Conservation (phyloP, 2,797 vertebrate species). For the Sebastolobus altivelis region DNA sequence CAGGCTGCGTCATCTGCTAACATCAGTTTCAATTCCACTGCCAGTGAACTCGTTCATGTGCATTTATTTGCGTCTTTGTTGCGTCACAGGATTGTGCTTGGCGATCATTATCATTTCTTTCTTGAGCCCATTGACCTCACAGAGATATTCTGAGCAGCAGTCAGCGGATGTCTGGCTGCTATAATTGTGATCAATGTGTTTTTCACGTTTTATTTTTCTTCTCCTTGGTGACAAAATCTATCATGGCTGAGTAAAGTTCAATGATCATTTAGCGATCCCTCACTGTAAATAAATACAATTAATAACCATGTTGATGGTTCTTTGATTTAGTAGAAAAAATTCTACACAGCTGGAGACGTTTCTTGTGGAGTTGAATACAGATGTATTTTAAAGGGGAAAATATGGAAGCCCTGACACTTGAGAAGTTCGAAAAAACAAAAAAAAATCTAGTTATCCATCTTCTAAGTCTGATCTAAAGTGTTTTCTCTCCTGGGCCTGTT, state of each 20-base stretch:
- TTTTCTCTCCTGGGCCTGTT: not conserved
- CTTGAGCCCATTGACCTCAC: not conserved
- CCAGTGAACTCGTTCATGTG: not conserved
- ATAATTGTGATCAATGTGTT: slow-evolving; percentile 28
- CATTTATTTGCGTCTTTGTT: slow-evolving; percentile 2
- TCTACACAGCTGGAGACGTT: slow-evolving; percentile 4
- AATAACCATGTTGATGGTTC: not conserved
- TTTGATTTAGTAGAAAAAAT: slow-evolving; percentile 9
- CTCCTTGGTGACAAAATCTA: slow-evolving; percentile 9
- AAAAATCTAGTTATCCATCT: not conserved
- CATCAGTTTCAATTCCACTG: not conserved
- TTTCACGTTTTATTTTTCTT: slow-evolving; percentile 11
- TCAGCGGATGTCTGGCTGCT: not conserved
- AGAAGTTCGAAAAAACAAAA: not conserved
- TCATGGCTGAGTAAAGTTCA: not conserved
- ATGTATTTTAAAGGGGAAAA: not conserved
- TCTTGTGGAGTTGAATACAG: not conserved
- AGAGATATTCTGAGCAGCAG: slow-evolving; percentile 8
- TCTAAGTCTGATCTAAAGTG: not conserved
- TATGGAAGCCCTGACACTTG: not conserved
- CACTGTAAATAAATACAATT: slow-evolving; percentile 7
- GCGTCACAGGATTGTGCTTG: not conserved
- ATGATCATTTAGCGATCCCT: not conserved
- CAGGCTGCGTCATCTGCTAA: not conserved
- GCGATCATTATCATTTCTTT: not conserved